Base-by-base conservation (phyloP, 2,888 invertebrate genomes). In the Syritta pipiens region DNA sequence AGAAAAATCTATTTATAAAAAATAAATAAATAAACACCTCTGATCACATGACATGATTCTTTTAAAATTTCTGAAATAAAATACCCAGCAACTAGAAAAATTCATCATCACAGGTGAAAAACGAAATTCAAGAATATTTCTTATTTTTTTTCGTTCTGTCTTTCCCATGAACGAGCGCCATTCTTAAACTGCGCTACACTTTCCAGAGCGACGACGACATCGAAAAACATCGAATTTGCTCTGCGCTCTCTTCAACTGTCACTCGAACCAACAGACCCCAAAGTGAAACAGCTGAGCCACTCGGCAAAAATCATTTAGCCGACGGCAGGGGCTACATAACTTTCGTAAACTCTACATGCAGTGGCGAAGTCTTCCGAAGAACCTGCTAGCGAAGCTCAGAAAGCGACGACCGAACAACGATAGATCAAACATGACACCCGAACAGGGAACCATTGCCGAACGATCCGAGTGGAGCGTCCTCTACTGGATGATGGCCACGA, bases 401-500 rank as follows among this genome's bases (percentile, higher is more conserved):
- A 51, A 32, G 32, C 57, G 46, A 40, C 68, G 69, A 28, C 42
- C 63, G 5, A 75, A 69, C 46, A 46, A 19, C 12, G 14, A 32
- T 7, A 22, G 14, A 14, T 5, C 22, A 3, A 59, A 30, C 22
- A 74, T 74, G 75, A 75, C 49, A 2, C 55, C 72, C 1, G 81
- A 69, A 6, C 1, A 40, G n/a, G 75, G 40, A 7, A 17, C 37
- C 2, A 28, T 67, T 9, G 37, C 32, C 48, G 59, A 63, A 57
- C 46, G 81, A 14, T 55, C 65, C 30, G 79, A 83, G 60, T 88
- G 87, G 86, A 85, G 83, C 71, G 71, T 86, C 1, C 63, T 88
- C 0, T 89, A 88, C 74, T 89, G 88, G 87, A 81, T 89, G 32
- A 67, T 89, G 24, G 87, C 88, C 2, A 85, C 86, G 3, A 82